Conservation (phyloP, 2,888 invertebrate species). For the Abrostola triplasia region DNA sequence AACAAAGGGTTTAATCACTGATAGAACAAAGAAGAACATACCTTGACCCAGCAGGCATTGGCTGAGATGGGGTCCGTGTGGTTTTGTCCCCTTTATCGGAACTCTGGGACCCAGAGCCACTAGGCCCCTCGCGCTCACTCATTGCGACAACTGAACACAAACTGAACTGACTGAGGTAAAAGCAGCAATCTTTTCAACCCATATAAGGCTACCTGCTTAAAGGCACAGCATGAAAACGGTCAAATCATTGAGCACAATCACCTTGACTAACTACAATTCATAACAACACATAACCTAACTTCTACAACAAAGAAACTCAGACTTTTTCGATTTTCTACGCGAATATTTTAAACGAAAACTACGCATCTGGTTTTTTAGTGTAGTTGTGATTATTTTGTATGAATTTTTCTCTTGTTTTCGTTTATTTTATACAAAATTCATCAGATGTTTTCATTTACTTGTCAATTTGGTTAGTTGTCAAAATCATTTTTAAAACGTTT, state of each 20-base stretch:
- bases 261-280: constrained; percentile 77
- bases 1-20: not conserved
- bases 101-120: constrained; percentile 70
- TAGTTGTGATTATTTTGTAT: constrained; percentile 30
- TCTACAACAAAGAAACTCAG: constrained; percentile 61
- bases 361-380: constrained; percentile 22
- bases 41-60: constrained; percentile 78
- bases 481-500: constrained; percentile 36
- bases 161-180: constrained; percentile 68
- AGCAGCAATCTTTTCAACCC: constrained; percentile 70
- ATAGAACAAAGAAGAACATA: constrained; percentile 36
- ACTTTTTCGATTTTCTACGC: constrained; percentile 28
- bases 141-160: constrained; percentile 65
- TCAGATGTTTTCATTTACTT: constrained; percentile 78
- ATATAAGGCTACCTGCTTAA: constrained; percentile 73
- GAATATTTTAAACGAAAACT: constrained; percentile 30
- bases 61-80: constrained; percentile 69
- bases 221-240: constrained; percentile 71
- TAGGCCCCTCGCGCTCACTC: constrained; percentile 79
- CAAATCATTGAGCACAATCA: constrained; percentile 72
- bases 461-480: constrained; percentile 77
- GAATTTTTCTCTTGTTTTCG: constrained; percentile 40
- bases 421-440: constrained; percentile 56
- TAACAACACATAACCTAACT: constrained; percentile 78
- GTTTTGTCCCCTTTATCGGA: constrained; percentile 66